Conservation (phyloP, 1,140 invertebrate genomes). For the Batillaria attramentaria region DNA sequence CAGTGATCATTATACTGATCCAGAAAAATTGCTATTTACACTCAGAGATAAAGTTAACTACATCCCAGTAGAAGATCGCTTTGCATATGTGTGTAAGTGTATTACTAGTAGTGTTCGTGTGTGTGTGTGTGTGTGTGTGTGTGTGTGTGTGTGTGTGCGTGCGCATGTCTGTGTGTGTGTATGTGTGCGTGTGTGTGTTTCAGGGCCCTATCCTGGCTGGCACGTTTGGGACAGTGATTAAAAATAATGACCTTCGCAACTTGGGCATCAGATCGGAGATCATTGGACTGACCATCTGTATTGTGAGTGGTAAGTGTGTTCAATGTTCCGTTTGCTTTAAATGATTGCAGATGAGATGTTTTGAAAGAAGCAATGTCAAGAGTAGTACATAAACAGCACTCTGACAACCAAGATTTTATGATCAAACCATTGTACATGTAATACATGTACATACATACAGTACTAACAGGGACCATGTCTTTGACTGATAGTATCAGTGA, state of each 20-base stretch:
- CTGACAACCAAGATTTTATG: background rate
- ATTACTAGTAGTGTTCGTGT: background rate
- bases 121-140: background rate
- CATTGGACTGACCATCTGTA: slow-evolving; percentile 81
- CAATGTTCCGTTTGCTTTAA: background rate
- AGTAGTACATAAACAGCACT: background rate
- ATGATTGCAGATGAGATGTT: background rate
- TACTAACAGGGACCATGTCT: background rate
- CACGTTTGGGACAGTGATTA: slow-evolving; percentile 86
- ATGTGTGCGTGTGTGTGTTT: background rate
- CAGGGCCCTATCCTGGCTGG: slow-evolving; percentile 88
- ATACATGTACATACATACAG: background rate
- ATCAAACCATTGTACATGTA: background rate
- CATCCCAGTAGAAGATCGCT: background rate
- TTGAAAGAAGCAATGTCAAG: background rate
- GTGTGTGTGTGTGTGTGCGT: background rate
- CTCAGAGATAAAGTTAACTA: background rate
- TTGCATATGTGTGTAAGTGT: background rate
- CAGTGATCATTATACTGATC: too few species aligned
- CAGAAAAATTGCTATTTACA: too few species aligned
- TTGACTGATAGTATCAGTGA: background rate
- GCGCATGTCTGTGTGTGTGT: background rate
- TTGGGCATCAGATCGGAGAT: slow-evolving; percentile 74
- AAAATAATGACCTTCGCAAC: slow-evolving; percentile 78
- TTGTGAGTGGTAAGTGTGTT: slow-evolving; percentile 75